Evolutionary conservation across 2,797 vertebrate genomes (phyloP).

Genomic region (Ceyx erithaca): DNA sequence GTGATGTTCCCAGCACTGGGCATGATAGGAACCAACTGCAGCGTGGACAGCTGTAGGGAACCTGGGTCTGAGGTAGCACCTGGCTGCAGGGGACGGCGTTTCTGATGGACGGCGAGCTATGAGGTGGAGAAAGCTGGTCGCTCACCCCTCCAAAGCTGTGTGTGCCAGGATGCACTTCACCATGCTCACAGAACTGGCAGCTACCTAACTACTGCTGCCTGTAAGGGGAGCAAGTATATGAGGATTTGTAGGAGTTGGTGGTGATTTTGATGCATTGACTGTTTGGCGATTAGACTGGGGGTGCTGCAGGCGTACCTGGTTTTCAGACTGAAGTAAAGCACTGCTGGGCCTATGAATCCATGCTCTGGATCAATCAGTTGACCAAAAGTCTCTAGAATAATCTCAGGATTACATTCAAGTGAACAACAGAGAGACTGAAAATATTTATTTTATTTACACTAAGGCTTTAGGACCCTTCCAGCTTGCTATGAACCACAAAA

Average conservation of each 20-base stretch:
- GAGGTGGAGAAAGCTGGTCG: neutral
- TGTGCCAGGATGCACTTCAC: neutral
- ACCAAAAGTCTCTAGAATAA: neutral
- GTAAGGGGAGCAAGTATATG: neutral
- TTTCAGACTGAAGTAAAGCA: neutral
- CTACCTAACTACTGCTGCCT: neutral
- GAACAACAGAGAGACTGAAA: neutral
- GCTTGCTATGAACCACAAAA: neutral
- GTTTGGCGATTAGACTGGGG: fast-evolving
- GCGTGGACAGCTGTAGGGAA: neutral
- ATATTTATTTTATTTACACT: neutral
- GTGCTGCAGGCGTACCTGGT: neutral
- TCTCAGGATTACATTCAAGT: neutral
- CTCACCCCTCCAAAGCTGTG: neutral
- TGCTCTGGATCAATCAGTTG: neutral
- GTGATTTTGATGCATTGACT: neutral
- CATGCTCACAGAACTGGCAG: fast-evolving
- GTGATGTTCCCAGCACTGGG: neutral
- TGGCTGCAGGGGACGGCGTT: neutral
- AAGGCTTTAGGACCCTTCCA: neutral
- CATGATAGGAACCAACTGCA: fast-evolving
- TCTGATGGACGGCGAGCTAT: fast-evolving
- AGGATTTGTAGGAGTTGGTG: neutral
- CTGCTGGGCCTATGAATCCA: neutral
- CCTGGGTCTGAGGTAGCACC: neutral